Base-by-base conservation (phyloP, 2,888 invertebrate genomes). In the Brenthis ino region DNA sequence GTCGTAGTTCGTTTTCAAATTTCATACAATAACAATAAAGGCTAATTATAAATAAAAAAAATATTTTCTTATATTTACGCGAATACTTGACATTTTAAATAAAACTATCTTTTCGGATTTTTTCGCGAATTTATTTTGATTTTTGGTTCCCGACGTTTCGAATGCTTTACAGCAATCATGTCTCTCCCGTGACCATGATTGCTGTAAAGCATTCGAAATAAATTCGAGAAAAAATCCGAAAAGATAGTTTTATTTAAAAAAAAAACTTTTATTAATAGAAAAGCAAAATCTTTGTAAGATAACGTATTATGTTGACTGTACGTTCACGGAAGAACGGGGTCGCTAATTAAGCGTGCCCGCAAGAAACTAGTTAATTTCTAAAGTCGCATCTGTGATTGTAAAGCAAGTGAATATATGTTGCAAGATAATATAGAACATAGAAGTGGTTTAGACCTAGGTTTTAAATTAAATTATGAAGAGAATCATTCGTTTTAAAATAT, bases 281-380 rank as follows among this genome's bases (percentile, higher is more conserved):
- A 28, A 50, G 50, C 50, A 33, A 50, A 60, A 33, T 63, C 63
- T 65, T 60, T 61, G 53, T 69, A 43, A 37, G n/a, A 55, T 33
- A 65, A 55, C 55, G 60, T 61, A 65, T 69, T 71, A 56, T 67
- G 61, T 51, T 33, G 57, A 57, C 65, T 57, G 50, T 54, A 69
- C 70, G 63, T 47, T 63, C 50, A 57, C 60, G 28, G 47, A 58
- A 53, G 64, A 65, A 61, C 47, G 20, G 60, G 56, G 65, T 64
- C 70, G 60, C 70, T 73, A 73, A 73, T 73, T 72, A 72, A 70
- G 64, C 65, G 63, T 68, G 65, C 70, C 68, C 70, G 68, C 72
- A 65, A 72, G 72, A 70, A 72, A 68, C 68, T 64, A 70, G 68
- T 72, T 67, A 68, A 73, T 73, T 71, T 68, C 68, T 68, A 60